Percentiles rank a stretch among this genome's conserved stretches.
phyloP scores from a whole-genome alignment of 1,140 invertebrate genomes.

The Drosophila paulistorum region DNA sequence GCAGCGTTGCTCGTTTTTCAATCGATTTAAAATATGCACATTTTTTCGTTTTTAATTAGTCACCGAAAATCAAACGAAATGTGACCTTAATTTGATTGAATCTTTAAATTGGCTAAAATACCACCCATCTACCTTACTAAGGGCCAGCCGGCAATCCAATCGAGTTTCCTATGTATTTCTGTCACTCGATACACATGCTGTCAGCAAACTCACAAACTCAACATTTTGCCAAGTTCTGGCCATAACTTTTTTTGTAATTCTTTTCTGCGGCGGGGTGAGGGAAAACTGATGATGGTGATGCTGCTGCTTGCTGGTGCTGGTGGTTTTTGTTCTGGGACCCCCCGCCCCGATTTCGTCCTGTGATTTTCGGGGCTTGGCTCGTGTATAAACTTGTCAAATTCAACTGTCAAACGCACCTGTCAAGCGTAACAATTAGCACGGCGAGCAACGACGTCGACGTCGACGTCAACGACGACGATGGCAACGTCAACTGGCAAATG shows the following conservation, averaged over 20 bases:
- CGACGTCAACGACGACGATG: slow-evolving; percentile 9
- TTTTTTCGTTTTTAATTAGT: slow-evolving; percentile 70
- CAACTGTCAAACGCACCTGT: slow-evolving; percentile 79
- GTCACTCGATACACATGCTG: slow-evolving; percentile 21
- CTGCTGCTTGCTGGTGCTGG: background rate
- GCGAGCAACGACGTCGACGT: slow-evolving; percentile 28
- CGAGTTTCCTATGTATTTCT: background rate
- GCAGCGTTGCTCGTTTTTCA: slow-evolving; percentile 16
- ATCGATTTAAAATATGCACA: slow-evolving; percentile 15
- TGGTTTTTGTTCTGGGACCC: background rate
- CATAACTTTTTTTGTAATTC: slow-evolving; percentile 36
- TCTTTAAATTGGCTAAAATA: background rate
- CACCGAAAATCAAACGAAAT: background rate
- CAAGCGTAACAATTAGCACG: slow-evolving; percentile 77
- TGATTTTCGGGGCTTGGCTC: slow-evolving; percentile 35
- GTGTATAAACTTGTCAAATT: slow-evolving; percentile 70
- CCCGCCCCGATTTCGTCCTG: background rate
- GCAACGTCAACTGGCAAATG: slow-evolving; percentile 23
- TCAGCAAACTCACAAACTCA: slow-evolving; percentile 16
- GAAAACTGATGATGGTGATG: background rate
- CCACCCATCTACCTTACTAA: no score
- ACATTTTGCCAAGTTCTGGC: slow-evolving; percentile 44
- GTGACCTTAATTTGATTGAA: slow-evolving; percentile 14
- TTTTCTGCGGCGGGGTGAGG: background rate
- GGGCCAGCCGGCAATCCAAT: no score